Conservation (phyloP, 2,113 vertebrate species). For the Indicator maculatus region DNA sequence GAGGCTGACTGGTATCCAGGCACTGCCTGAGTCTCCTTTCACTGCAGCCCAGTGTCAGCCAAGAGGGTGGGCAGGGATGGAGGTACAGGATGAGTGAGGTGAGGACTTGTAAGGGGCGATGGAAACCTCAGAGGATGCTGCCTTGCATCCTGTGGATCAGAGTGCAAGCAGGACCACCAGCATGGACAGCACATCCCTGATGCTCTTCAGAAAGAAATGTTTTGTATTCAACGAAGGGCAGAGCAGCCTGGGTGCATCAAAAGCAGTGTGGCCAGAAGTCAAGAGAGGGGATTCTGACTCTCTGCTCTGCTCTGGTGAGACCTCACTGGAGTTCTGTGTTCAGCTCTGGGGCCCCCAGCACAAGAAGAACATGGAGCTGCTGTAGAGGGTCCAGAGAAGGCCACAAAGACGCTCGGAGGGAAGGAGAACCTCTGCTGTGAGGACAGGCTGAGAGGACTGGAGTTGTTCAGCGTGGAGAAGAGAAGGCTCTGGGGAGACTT, state of each 20-base stretch:
- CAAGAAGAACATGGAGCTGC: too few species aligned
- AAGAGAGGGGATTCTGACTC: too few species aligned
- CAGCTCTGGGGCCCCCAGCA: too few species aligned
- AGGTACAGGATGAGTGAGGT: neutral
- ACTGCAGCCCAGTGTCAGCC: neutral
- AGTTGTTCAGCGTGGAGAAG: too few species aligned
- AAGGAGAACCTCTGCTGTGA: too few species aligned
- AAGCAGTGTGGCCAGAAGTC: too few species aligned
- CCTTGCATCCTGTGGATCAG: accelerated
- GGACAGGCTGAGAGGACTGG: too few species aligned
- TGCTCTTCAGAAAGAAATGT: neutral
- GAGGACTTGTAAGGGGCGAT: neutral
- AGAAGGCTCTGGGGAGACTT: too few species aligned
- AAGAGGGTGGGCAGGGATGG: neutral
- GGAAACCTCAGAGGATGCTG: neutral
- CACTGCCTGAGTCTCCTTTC: neutral
- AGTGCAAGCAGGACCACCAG: neutral
- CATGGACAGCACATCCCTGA: neutral
- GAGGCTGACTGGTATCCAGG: neutral
- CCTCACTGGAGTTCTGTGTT: too few species aligned
- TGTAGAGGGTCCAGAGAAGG: too few species aligned
- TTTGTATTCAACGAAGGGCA: neutral
- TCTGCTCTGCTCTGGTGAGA: too few species aligned
- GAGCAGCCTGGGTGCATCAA: neutral
- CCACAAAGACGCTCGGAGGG: too few species aligned